These are phyloP conservation scores for Xyliphius kryptos DNA, from an alignment of 2,113 vertebrate species.

Conservation along the genomic window DNA sequence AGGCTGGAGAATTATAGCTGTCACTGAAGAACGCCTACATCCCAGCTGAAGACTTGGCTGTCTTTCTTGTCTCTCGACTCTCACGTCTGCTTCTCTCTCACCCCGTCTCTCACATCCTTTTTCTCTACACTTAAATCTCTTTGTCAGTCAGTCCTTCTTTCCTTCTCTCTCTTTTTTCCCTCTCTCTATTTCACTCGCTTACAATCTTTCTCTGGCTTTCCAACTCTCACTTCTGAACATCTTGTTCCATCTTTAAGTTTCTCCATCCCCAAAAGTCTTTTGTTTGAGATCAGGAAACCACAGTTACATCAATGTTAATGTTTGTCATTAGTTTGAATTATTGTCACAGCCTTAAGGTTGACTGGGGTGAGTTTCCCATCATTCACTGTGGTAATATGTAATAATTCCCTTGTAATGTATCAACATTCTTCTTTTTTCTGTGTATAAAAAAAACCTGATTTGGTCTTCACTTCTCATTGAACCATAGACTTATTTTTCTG, in stretches of 20 bases:
- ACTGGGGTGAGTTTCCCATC: conserved; percentile 7
- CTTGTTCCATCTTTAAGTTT: conserved; percentile 22
- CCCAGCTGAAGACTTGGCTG: conserved; percentile 70
- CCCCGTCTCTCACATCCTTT: conserved; percentile 44
- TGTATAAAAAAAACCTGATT: too few relatives aligned
- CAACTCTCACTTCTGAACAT: conserved; percentile 29
- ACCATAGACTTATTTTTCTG: too few relatives aligned
- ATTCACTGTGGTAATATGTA: not conserved
- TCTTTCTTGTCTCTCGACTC: conserved; percentile 36
- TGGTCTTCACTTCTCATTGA: too few relatives aligned
- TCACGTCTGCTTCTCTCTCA: conserved; percentile 28
- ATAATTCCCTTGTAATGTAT: conserved; percentile 29
- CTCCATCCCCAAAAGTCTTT: conserved; percentile 32
- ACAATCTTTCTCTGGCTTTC: conserved; percentile 39
- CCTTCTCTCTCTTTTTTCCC: conserved; percentile 29
- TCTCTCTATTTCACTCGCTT: conserved; percentile 29
- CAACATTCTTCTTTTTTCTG: not conserved
- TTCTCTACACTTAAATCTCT: conserved; percentile 36
- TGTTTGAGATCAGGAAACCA: conserved; percentile 23
- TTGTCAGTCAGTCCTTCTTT: conserved; percentile 30
- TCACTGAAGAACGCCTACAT: conserved; percentile 89
- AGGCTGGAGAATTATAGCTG: conserved; percentile 92
- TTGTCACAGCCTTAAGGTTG: conserved; percentile 8
- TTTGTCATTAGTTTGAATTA: conserved; percentile 26
- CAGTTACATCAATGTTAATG: conserved; percentile 26